Conservation (phyloP, 2,797 vertebrate genomes). For the Lepilemur septentrionalis region DNA sequence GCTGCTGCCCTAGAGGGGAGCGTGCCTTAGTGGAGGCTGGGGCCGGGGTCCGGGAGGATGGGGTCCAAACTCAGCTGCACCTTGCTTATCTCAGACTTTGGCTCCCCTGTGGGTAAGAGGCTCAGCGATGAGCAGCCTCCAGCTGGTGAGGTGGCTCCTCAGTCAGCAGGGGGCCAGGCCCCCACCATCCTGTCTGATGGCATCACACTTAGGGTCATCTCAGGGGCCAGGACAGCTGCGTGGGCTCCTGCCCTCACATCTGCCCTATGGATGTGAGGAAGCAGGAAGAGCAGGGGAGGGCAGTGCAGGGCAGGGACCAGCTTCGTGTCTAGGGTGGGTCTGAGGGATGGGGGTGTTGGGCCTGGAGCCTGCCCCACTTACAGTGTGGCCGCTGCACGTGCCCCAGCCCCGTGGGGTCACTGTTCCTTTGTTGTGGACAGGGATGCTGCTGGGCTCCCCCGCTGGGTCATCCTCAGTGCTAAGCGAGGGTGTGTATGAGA, state of each 20-base stretch:
- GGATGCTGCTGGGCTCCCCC: background rate
- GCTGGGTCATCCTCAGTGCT: background rate
- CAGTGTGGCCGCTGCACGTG: background rate
- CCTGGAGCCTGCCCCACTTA: background rate
- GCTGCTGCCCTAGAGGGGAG: background rate
- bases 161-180: background rate
- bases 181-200: background rate
- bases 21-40: background rate
- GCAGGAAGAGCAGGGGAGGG: background rate
- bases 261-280: constrained; percentile 1
- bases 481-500: background rate
- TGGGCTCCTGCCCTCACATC: background rate
- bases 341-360: background rate
- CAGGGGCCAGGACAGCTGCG: background rate
- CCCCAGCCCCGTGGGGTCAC: background rate
- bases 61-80: background rate
- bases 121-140: background rate
- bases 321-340: background rate
- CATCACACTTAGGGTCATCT: background rate
- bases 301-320: background rate
- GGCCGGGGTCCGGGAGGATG: background rate
- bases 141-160: background rate
- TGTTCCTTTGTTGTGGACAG: background rate
- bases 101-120: background rate
- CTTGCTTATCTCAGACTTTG: background rate